Evolutionary conservation across 2,797 vertebrate species (phyloP).

Genomic region (Micrastur ruficollis): DNA sequence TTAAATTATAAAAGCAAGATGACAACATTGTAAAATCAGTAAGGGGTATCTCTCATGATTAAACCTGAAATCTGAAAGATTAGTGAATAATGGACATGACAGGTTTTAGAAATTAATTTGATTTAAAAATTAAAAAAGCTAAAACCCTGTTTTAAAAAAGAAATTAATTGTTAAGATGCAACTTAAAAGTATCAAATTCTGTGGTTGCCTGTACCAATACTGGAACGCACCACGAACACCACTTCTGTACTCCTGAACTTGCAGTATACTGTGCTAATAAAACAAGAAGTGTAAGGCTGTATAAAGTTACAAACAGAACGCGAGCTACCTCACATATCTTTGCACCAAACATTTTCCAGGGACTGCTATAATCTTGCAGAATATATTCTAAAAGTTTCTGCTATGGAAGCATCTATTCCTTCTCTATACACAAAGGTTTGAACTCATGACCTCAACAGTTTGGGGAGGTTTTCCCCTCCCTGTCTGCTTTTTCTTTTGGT

Average conservation of each 20-base stretch:
- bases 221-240: accelerated
- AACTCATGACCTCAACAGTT: background rate
- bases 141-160: background rate
- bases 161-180: background rate
- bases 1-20: background rate
- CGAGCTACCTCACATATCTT: accelerated
- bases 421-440: background rate
- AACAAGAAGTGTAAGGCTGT: background rate
- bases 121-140: background rate
- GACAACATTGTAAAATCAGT: background rate
- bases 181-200: background rate
- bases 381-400: background rate
- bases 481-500: background rate
- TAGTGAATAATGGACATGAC: background rate
- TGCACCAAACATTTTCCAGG: background rate
- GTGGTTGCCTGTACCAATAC: background rate
- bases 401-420: background rate
- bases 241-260: background rate
- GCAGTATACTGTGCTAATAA: background rate
- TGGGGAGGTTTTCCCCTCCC: background rate
- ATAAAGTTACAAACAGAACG: background rate
- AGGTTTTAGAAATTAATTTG: background rate
- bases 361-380: background rate
- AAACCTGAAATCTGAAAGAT: background rate
- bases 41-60: background rate